These are phyloP conservation scores for Tragelaphus imberbis DNA, from an alignment of 2,113 vertebrate genomes.

Conservation along the genomic window DNA sequence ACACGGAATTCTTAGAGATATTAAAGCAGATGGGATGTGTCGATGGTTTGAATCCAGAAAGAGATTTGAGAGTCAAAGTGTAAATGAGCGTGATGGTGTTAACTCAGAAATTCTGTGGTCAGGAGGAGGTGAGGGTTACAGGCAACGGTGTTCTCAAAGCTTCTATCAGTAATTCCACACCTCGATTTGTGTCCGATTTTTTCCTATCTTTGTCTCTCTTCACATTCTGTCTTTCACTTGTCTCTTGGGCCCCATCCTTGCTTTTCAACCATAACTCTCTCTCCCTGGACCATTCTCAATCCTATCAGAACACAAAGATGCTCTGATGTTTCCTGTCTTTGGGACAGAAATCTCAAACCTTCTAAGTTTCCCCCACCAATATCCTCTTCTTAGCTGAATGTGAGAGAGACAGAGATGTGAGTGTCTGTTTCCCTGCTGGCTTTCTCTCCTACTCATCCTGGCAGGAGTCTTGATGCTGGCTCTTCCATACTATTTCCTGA, in stretches of 20 bases:
- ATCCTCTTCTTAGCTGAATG: not conserved
- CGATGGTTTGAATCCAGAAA: not conserved
- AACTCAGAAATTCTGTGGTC: not conserved
- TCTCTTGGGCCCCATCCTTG: not conserved
- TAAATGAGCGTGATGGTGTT: not conserved
- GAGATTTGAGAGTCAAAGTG: not conserved
- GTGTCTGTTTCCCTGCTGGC: not conserved
- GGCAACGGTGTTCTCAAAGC: not conserved
- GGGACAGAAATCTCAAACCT: not conserved
- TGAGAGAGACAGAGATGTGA: not conserved
- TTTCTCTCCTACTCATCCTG: not conserved
- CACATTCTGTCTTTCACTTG: not conserved
- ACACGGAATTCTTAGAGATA: not conserved
- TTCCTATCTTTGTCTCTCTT: not conserved
- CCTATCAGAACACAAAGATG: not conserved
- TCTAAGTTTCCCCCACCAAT: not conserved
- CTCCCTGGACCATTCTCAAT: not conserved
- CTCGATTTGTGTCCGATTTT: accelerated
- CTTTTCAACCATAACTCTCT: not conserved
- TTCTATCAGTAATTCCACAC: not conserved
- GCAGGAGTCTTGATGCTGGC: not conserved
- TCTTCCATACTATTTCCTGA: not conserved
- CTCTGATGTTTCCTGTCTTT: not conserved
- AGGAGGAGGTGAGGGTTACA: too few species aligned
- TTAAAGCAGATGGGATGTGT: not conserved